These are phyloP conservation scores for Yoshiicerus persimilis DNA, from an alignment of 1,140 invertebrate species.

Conservation along the genomic window DNA sequence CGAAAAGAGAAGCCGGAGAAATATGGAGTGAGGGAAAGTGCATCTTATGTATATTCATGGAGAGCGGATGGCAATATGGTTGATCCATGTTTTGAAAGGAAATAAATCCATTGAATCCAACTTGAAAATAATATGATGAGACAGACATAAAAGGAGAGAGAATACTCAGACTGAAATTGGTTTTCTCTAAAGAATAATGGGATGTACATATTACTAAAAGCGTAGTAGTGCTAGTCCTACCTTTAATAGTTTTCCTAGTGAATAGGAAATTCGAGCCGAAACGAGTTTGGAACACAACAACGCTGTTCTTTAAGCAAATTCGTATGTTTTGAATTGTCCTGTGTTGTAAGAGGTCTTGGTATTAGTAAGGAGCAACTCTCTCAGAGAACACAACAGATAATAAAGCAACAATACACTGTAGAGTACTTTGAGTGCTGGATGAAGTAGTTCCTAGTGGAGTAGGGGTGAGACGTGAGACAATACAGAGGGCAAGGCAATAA, in stretches of 20 bases:
- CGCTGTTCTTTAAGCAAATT: not conserved
- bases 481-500: not conserved
- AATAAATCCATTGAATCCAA: conserved; percentile 10
- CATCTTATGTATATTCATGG: not conserved
- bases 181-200: not conserved
- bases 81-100: conserved; percentile 1
- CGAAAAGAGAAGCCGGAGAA: not conserved
- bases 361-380: not conserved
- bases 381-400: not conserved
- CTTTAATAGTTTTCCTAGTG: not conserved
- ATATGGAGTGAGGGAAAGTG: not conserved
- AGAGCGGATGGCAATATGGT: not conserved
- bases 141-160: not conserved
- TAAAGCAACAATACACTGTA: not conserved
- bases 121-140: conserved; percentile 16
- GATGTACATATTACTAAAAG: not conserved
- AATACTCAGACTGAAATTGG: not conserved
- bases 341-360: not conserved
- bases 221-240: not conserved
- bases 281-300: not conserved
- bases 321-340: not conserved
- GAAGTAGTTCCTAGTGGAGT: not conserved
- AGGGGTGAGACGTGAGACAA: conserved; percentile 6
- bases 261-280: not conserved
- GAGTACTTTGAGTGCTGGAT: not conserved